Conservation (phyloP, 2,113 vertebrate genomes). For the Callipepla californica region DNA sequence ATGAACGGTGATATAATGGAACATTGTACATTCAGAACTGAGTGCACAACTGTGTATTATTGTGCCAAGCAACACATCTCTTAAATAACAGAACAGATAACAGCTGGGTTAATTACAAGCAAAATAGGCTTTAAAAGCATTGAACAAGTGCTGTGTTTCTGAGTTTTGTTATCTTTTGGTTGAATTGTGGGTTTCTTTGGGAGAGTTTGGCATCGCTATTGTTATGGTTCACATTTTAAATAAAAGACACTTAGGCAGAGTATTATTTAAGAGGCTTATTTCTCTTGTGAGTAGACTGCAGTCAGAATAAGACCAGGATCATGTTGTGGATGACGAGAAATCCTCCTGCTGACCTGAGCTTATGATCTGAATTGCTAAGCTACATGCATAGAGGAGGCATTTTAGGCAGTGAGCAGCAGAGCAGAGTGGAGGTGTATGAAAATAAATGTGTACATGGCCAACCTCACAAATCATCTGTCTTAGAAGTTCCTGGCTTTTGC, state of each 20-base stretch:
- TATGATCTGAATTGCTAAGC: constrained; percentile 3
- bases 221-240: background rate
- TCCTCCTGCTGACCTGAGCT: background rate
- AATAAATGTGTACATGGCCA: background rate
- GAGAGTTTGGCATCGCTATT: background rate
- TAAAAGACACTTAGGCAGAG: background rate
- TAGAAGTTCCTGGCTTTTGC: background rate
- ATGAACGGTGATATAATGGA: background rate
- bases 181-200: background rate
- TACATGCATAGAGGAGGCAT: background rate
- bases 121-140: background rate
- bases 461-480: background rate
- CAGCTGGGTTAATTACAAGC: background rate
- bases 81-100: background rate
- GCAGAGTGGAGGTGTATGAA: background rate
- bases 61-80: background rate
- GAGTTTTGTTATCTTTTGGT: background rate
- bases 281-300: background rate
- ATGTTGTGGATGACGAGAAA: background rate
- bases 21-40: background rate
- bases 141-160: rapidly evolving
- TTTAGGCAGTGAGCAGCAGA: background rate
- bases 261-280: background rate
- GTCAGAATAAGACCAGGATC: background rate
- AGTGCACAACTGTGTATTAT: background rate